Evolutionary conservation across 2,888 invertebrate species (phyloP).

Genomic region (Drosophila neonasuta): DNA sequence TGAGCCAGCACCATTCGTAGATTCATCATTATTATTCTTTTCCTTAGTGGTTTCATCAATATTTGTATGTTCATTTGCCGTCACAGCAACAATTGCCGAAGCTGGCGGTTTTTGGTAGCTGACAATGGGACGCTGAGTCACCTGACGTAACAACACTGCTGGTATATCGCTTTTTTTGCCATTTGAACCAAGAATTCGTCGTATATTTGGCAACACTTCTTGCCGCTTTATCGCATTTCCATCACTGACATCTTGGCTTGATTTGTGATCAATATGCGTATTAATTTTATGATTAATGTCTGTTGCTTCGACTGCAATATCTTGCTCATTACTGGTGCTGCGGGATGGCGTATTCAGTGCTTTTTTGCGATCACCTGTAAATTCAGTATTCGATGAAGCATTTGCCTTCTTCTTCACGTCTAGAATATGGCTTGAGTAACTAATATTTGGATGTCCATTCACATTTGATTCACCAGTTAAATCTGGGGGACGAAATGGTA

Average conservation of each 20-base stretch:
- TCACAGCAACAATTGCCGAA: slow-evolving; percentile 72
- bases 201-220: slow-evolving; percentile 91
- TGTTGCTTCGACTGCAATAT: slow-evolving; percentile 27
- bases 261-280: slow-evolving; percentile 40
- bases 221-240: slow-evolving; percentile 52
- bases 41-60: slow-evolving; percentile 38
- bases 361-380: slow-evolving; percentile 83
- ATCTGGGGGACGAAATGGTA: slow-evolving; percentile 88
- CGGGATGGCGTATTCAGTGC: slow-evolving; percentile 89
- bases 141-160: slow-evolving; percentile 88
- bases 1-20: slow-evolving; percentile 54
- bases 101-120: slow-evolving; percentile 76
- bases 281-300: slow-evolving; percentile 23
- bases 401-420: slow-evolving; percentile 24
- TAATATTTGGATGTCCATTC: slow-evolving; percentile 29
- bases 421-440: slow-evolving; percentile 25
- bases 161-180: slow-evolving; percentile 92
- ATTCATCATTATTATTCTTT: slow-evolving; percentile 25
- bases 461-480: slow-evolving; percentile 49
- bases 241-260: slow-evolving; percentile 22
- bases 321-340: slow-evolving; percentile 52
- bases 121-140: slow-evolving; percentile 84
- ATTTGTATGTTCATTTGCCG: slow-evolving; percentile 39
- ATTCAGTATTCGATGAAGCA: slow-evolving; percentile 1
- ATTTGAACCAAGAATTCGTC: slow-evolving; percentile 92